Base-by-base conservation (phyloP, 2,888 invertebrate species). In the Diachrysia chrysitis region DNA sequence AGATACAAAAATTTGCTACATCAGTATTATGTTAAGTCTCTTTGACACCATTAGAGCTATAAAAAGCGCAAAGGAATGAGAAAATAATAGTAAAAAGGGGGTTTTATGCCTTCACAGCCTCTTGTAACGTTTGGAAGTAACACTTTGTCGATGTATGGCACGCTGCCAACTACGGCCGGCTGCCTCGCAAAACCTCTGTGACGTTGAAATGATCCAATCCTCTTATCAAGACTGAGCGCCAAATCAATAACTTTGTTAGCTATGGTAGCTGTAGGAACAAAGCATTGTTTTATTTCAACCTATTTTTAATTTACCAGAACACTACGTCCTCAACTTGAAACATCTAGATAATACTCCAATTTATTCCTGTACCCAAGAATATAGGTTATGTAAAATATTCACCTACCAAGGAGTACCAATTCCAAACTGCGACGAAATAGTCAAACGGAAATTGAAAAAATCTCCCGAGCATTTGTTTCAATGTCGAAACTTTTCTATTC, bases 201-300 rank as follows among this genome's bases (percentile, higher is more conserved):
- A 76, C 76, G 72, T 72, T 55, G 69, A 79, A 79, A 82, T 79
- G 76, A 82, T 72, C 63, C 69, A 72, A 76, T 60, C 72, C 82
- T 76, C 71, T 79, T 79, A 79, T 59, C 69, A 69, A 42, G 58
- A 71, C 57, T 62, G 67, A 69, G 72, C 66, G 71, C 71, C 68
- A 68, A 66, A 69, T 79, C 69, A 79, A 69, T 79, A 71, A 81
- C 71, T 68, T 63, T 35, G 58, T 48, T 17, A 42, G 19, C 54
- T 46, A 12, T 35, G 67, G 42, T 19, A 55, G 42, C 60, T n/a
- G 7, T n/a, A 42, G 16, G 37, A 64, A 69, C 53, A 63, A 63
- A 61, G 35, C 61, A 16, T 42, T 54, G 35, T 63, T 55, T 60
- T 58, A 32, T 58, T 46, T 60, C 16, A 71, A 4, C 21, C 1